Percentiles rank a stretch among this genome's conserved stretches.
Evolutionary conservation across 2,797 vertebrate genomes (phyloP).

Genomic region (Spatula versicolor): DNA sequence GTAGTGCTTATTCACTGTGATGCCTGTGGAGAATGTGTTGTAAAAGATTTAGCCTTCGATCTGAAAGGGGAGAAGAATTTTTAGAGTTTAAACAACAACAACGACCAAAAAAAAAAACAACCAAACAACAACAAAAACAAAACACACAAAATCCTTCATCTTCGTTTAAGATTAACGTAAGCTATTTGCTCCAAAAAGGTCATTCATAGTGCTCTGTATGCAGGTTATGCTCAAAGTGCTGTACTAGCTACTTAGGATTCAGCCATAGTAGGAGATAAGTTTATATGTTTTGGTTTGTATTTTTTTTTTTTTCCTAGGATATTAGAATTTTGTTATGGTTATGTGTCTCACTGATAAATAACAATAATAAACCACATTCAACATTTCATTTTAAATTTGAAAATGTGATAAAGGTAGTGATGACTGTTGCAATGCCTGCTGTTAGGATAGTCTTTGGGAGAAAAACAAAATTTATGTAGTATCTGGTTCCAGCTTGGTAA

Average conservation of each 20-base stretch:
- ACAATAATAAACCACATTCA: not conserved
- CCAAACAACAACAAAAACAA: not conserved
- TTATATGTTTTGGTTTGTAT: not conserved
- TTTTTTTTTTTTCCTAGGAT: not conserved
- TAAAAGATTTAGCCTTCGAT: not conserved
- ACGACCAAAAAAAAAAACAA: too few relatives aligned
- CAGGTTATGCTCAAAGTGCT: not conserved
- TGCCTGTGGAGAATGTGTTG: not conserved
- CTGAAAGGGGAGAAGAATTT: not conserved
- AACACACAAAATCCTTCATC: too few relatives aligned
- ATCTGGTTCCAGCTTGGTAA: not conserved
- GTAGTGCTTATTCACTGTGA: not conserved
- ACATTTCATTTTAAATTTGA: not conserved
- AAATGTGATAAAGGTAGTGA: not conserved
- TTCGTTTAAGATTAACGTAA: not conserved
- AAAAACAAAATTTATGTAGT: not conserved
- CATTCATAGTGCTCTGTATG: not conserved
- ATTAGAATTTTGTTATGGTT: not conserved
- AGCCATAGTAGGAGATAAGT: not conserved
- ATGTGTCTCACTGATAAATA: not conserved
- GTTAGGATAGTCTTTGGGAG: not conserved
- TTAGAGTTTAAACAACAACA: not conserved
- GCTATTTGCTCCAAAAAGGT: not conserved
- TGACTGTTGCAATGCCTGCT: not conserved
- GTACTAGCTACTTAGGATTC: not conserved